Conservation (phyloP, 2,797 vertebrate species). For the Vipera ursinii region DNA sequence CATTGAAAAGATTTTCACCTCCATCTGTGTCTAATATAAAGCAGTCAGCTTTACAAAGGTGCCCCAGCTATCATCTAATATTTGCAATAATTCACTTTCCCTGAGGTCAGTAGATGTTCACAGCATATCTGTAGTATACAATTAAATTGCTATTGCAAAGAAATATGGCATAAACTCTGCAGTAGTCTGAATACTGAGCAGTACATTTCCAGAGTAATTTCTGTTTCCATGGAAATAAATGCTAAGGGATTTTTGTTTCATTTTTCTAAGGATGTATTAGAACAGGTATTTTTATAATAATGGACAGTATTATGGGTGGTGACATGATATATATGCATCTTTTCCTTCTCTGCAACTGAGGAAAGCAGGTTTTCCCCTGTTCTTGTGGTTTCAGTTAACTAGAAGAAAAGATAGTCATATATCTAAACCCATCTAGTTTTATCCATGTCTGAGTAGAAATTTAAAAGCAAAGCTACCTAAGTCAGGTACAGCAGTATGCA, state of each 20-base stretch:
- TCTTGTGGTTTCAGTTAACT: background rate
- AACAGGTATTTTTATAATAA: slow-evolving; percentile 32
- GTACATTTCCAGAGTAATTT: slow-evolving; percentile 49
- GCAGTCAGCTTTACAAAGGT: background rate
- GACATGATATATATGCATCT: slow-evolving; percentile 16
- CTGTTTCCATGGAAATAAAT: slow-evolving; percentile 66
- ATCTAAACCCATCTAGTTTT: background rate
- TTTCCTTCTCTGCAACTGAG: background rate
- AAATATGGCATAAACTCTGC: slow-evolving; percentile 50
- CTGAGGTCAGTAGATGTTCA: background rate
- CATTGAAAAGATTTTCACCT: background rate
- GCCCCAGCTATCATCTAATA: background rate
- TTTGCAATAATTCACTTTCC: rapidly evolving
- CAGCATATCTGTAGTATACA: slow-evolving; percentile 1
- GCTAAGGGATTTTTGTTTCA: background rate
- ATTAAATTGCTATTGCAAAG: slow-evolving; percentile 32
- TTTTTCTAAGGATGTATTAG: slow-evolving; percentile 38
- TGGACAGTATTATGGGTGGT: slow-evolving; percentile 24
- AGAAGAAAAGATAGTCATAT: background rate
- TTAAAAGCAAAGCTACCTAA: background rate
- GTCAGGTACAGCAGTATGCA: background rate
- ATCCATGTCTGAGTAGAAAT: background rate
- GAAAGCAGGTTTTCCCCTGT: background rate
- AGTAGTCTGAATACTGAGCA: slow-evolving; percentile 55
- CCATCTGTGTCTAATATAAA: background rate